phyloP scores from a whole-genome alignment of 2,113 vertebrate genomes.

The Pluvialis apricaria region DNA sequence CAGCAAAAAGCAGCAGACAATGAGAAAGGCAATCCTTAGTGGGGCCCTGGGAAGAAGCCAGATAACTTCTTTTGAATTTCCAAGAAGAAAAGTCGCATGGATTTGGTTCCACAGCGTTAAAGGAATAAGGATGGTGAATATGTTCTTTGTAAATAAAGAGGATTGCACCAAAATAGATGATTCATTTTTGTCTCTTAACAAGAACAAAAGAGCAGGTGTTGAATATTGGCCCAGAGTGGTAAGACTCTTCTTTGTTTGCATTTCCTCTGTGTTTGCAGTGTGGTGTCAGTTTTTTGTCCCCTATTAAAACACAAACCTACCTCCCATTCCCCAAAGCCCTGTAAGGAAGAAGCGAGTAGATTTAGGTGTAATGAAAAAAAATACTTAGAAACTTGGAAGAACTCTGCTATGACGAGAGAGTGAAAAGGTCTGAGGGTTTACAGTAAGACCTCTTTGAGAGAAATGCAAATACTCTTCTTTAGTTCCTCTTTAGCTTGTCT shows the following conservation, averaged over 20 bases:
- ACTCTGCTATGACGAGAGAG: not conserved
- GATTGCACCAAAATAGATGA: not conserved
- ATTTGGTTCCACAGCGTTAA: not conserved
- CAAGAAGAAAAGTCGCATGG: not conserved
- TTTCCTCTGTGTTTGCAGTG: not conserved
- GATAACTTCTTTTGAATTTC: not conserved
- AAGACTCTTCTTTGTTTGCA: not conserved
- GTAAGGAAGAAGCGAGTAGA: not conserved
- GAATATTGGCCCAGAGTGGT: not conserved
- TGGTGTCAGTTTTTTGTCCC: not conserved
- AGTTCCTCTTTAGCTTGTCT: not conserved
- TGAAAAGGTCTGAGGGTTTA: not conserved
- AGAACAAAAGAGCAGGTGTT: conserved; percentile 15
- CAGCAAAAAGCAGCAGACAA: not conserved
- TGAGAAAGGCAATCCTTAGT: not conserved
- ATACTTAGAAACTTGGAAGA: not conserved
- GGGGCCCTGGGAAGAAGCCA: not conserved
- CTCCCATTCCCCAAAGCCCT: not conserved
- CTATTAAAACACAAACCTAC: not conserved
- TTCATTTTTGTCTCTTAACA: not conserved
- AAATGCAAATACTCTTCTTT: not conserved
- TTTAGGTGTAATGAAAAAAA: not conserved
- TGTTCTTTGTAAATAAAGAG: conserved; percentile 4
- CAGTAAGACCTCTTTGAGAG: not conserved
- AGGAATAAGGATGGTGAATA: not conserved